These are phyloP conservation scores for Orchestes rusci DNA, from an alignment of 2,888 invertebrate species.

Conservation along the genomic window DNA sequence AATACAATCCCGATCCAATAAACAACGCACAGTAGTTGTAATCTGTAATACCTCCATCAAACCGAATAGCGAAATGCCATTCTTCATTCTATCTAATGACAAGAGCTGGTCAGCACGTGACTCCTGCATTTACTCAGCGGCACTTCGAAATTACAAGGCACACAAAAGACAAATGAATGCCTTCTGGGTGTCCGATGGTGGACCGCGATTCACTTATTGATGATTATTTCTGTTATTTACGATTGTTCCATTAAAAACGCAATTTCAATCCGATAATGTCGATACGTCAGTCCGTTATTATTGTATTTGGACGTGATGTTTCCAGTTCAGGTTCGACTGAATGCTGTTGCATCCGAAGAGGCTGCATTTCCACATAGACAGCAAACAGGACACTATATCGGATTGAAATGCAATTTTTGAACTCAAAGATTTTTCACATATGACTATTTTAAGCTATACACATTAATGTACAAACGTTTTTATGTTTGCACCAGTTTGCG, in stretches of 20 bases:
- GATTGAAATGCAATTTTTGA: no score
- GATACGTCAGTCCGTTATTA: slow-evolving; percentile 1
- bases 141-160: slow-evolving; percentile 21
- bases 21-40: slow-evolving; percentile 1
- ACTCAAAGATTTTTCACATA: no score
- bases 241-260: slow-evolving; percentile 13
- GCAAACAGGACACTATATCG: no score
- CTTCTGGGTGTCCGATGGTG: slow-evolving; percentile 20
- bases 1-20: background rate
- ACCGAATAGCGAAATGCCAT: slow-evolving; percentile 6
- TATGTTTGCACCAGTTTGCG: no score
- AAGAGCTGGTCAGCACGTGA: slow-evolving; percentile 22
- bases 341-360: no score
- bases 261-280: slow-evolving; percentile 13
- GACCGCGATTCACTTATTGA: slow-evolving; percentile 20
- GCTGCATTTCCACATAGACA: no score
- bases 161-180: slow-evolving; percentile 14
- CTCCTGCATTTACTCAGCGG: slow-evolving; percentile 25
- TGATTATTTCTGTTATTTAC: slow-evolving; percentile 13
- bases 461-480: no score
- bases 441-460: no score
- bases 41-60: background rate
- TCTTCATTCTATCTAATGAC: slow-evolving; percentile 17
- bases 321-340: no score
- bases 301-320: no score